Base-by-base conservation (phyloP, 2,113 vertebrate species). In the Platysternon megacephalum region DNA sequence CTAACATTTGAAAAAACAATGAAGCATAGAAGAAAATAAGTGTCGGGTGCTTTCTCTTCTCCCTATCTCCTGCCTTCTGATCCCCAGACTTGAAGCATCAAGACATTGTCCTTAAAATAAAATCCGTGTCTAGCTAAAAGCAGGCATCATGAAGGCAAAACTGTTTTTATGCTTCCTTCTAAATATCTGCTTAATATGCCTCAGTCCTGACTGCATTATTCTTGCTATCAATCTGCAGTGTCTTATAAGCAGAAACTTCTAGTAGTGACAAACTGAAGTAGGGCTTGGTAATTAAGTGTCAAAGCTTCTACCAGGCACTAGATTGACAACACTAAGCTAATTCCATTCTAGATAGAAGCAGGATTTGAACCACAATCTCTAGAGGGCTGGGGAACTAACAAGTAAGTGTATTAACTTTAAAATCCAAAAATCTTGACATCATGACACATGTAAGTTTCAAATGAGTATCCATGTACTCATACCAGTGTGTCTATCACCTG, bases 1-100 rank as follows among this genome's bases (percentile, higher is more conserved):
- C 11, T 76, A 44, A 44, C 39, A 24, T 76, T 44, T 24, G 72
- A 28, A 76, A 8, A 28, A 92, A 24, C 0, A 0, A 9, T 84
- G 80, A 84, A 85, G 85, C 79, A 12, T 0, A 53, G 61, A 91
- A 81, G 2, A 0, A 42, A 72, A 58, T 72, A 68, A 10, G 65
- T 39, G 17, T 39, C n/a, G 5, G 19, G n/a, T 22, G 19, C n/a
- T 39, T 11, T 39, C n/a, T 39, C 4, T 21, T 39, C 17, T 22
- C 14, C 61, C 32, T 65, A 32, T 35, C 5, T 17, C 91, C 90
- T 84, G 1, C 13, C n/a, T 86, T 91, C 83, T 58, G 35, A 58
- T 87, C n/a, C 42, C 3, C 85, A 0, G 17, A 49, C n/a, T 81
- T 79, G n/a, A 85, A 68, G 87, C 74, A 91, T 11, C 91, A 86